These are phyloP conservation scores for Anhinga anhinga DNA, from an alignment of 2,113 vertebrate genomes.

Conservation along the genomic window DNA sequence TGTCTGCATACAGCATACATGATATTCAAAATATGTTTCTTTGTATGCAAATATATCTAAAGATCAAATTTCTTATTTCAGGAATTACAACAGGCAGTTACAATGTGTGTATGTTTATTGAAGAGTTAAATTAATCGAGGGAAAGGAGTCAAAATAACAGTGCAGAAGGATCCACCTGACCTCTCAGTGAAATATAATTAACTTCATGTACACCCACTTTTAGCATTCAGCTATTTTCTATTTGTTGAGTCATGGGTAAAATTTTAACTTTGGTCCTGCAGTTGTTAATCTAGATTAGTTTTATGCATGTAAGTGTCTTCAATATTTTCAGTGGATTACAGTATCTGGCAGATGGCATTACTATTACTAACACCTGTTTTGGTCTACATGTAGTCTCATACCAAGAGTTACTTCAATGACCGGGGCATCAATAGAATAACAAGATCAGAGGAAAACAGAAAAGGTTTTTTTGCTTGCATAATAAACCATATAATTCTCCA, in stretches of 20 bases:
- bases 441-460: not conserved
- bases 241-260: not conserved
- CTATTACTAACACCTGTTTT: not conserved
- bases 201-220: rapidly evolving
- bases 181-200: not conserved
- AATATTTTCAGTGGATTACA: not conserved
- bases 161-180: not conserved
- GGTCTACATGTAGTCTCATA: not conserved
- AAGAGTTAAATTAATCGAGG: not conserved
- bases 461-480: not conserved
- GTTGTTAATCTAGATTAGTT: not conserved
- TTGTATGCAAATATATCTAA: not conserved
- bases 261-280: not conserved
- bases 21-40: not conserved
- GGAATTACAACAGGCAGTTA: not conserved
- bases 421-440: not conserved
- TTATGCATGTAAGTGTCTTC: not conserved
- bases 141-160: not conserved
- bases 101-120: not conserved
- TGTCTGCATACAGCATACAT: not conserved
- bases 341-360: not conserved
- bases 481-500: not conserved
- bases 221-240: not conserved
- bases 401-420: too few relatives aligned
- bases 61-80: not conserved